Evolutionary conservation across 2,113 vertebrate genomes (phyloP), one percentile per base, ranked within the genome.

Genomic region (Anser cygnoides): DNA sequence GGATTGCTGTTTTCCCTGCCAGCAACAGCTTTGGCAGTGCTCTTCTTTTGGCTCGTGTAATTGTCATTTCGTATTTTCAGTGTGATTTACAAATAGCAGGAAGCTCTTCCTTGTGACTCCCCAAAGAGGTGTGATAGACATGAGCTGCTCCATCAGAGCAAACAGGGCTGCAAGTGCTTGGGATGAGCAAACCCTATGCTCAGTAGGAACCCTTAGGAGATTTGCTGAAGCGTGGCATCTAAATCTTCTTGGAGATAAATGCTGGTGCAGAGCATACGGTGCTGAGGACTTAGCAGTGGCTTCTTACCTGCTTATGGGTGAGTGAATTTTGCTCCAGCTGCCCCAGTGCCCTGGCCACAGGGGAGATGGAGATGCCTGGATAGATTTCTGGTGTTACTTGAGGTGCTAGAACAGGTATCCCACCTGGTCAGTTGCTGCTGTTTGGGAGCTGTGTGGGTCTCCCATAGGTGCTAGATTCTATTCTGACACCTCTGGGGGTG

Each of bases 131-230:
- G 1, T 31, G 21, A 63, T 15, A 59, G 57, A 20, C 13, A 13
- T 5, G 57, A 81, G 33, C 61, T 57, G 8, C 29, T 91, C 49
- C 71, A 49, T 49, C 33, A 35, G 29, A 39, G 76, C 23, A 54
- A 88, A 74, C 5, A 54, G 57, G 29, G 19, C 35, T 92, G 80
- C 54, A 90, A 10, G 76, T 10, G 1, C 72, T 78, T 93, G 57
- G 37, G 68, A 52, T 37, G 23, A 90, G 28, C 14, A 79, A 82
- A 77, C 52, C 2, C 3, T 31, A 26, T 11, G 13, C 75, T 81
- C 1, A 0, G 11, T 54, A 78, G 80, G 73, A 92, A 52, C 16
- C 1, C 0, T 35, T 46, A 33, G 7, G 43, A 46, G 17, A 9
- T 39, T 84, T 79, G 28, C 41, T 66, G 18, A 77, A 59, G 41